Conservation (phyloP, 2,113 vertebrate genomes). For the Paralichthys olivaceus region DNA sequence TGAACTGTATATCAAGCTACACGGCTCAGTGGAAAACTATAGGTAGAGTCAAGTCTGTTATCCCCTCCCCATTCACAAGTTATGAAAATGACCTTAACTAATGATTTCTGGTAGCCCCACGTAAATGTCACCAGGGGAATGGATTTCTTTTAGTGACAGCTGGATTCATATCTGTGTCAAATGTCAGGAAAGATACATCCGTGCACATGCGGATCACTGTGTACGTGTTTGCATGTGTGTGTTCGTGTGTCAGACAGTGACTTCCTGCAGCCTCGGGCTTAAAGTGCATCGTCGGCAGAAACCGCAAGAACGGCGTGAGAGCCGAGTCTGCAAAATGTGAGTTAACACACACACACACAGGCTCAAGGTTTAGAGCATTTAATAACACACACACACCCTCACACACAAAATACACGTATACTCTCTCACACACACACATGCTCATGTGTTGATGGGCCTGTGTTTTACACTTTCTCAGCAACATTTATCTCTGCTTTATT, state of each 20-base stretch:
- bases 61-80: slow-evolving; percentile 32
- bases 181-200: slow-evolving; percentile 60
- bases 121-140: slow-evolving; percentile 70
- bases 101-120: slow-evolving; percentile 62
- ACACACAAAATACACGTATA: background rate
- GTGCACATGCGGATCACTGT: background rate
- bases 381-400: slow-evolving; percentile 50
- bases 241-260: slow-evolving; percentile 64
- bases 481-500: slow-evolving; percentile 75
- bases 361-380: slow-evolving; percentile 55
- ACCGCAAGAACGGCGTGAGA: slow-evolving; percentile 51
- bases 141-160: slow-evolving; percentile 50
- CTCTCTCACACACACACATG: background rate
- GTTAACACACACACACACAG: slow-evolving; percentile 29
- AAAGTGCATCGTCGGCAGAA: slow-evolving; percentile 77
- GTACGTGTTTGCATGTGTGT: background rate
- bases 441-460: slow-evolving; percentile 8
- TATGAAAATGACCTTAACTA: slow-evolving; percentile 65
- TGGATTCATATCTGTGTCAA: slow-evolving; percentile 68
- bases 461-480: slow-evolving; percentile 74
- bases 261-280: slow-evolving; percentile 67
- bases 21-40: background rate
- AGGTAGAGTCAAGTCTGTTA: slow-evolving; percentile 38
- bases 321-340: slow-evolving; percentile 73
- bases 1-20: background rate